Evolutionary conservation across 2,113 vertebrate species (phyloP).

Genomic region (Brevimyrus niger): DNA sequence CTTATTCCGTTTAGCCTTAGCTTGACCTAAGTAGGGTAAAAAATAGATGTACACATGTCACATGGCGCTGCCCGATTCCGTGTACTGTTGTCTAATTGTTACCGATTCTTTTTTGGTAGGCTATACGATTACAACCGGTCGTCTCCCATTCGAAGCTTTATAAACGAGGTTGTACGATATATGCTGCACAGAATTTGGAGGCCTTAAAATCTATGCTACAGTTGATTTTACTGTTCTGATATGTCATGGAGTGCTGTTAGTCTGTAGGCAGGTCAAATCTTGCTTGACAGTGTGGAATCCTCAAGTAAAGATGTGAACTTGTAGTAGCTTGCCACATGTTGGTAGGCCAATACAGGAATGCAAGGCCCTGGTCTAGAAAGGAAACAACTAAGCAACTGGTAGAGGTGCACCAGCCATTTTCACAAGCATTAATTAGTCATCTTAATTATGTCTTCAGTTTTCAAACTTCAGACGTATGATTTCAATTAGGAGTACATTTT

Average conservation of each 20-base stretch:
- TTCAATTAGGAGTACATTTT: background rate
- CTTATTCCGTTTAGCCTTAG: background rate
- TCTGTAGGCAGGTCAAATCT: slow-evolving; percentile 63
- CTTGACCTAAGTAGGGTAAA: background rate
- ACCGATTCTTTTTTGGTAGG: background rate
- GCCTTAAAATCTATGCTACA: background rate
- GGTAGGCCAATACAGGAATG: slow-evolving; percentile 68
- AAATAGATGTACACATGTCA: background rate
- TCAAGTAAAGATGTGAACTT: slow-evolving; percentile 49
- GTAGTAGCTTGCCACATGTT: slow-evolving; percentile 68
- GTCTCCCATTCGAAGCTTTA: background rate
- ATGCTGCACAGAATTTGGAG: background rate
- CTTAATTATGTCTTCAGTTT: background rate
- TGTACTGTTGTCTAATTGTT: background rate
- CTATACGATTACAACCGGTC: background rate
- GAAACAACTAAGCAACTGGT: background rate
- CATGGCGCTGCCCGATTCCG: background rate
- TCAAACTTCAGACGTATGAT: background rate
- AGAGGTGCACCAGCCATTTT: background rate
- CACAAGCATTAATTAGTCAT: background rate
- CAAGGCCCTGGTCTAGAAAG: slow-evolving; percentile 49
- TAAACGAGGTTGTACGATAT: background rate
- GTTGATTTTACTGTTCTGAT: background rate
- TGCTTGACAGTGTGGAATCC: slow-evolving; percentile 59
- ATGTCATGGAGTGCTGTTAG: background rate